Evolutionary conservation across 2,113 vertebrate genomes (phyloP).

Genomic region (Oriolus oriolus): DNA sequence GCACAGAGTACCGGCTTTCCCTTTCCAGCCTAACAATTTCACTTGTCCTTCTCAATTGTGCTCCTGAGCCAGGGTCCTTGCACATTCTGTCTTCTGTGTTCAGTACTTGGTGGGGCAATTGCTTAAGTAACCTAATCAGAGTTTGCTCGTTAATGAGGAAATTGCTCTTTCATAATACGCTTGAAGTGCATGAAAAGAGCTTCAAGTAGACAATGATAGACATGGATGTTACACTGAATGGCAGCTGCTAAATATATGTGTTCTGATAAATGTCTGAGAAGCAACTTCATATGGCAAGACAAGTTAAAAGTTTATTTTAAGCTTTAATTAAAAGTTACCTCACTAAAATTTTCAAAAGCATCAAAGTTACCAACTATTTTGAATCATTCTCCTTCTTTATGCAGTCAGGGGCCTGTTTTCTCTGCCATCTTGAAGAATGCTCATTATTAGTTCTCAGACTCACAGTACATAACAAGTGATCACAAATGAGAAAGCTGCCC

Average conservation of each 20-base stretch:
- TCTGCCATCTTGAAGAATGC: not conserved
- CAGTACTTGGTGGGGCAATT: not conserved
- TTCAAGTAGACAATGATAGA: conserved; percentile 21
- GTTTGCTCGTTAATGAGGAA: not conserved
- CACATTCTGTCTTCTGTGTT: not conserved
- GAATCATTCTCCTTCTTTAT: not conserved
- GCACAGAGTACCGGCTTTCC: not conserved
- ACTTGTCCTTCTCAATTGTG: not conserved
- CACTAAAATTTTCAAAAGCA: not conserved
- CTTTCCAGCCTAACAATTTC: not conserved
- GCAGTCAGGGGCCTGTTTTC: not conserved
- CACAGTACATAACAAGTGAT: not conserved
- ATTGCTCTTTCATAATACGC: conserved; percentile 8
- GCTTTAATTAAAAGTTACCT: conserved; percentile 30
- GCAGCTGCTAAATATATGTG: conserved; percentile 48
- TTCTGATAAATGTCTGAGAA: conserved; percentile 1
- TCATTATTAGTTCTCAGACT: not conserved
- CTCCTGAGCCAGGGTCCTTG: not conserved
- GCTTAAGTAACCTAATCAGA: not conserved
- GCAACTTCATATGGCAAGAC: not conserved
- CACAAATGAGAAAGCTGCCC: not conserved
- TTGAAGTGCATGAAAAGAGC: not conserved
- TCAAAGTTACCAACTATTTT: not conserved
- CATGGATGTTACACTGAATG: conserved; percentile 6
- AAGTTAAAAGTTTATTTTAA: conserved; percentile 27